These are phyloP conservation scores for Peromyscus melanophrys DNA, from an alignment of 2,797 vertebrate species.

Conservation along the genomic window DNA sequence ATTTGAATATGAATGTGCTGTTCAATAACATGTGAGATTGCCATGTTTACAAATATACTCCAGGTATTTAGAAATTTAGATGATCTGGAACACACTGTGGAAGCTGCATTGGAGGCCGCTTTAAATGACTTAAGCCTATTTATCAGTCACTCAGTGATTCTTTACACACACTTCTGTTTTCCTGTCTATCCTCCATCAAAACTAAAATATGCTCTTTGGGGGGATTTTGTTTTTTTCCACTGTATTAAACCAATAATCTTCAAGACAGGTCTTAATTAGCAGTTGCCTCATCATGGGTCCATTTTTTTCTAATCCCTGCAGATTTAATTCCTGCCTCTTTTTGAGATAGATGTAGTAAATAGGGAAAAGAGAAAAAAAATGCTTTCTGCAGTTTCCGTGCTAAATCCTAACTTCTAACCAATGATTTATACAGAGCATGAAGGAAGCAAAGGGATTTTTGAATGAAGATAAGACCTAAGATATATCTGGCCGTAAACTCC, in stretches of 20 bases:
- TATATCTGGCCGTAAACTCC: neutral
- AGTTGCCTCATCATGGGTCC: slow-evolving; percentile 76
- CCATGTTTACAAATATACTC: slow-evolving; percentile 91
- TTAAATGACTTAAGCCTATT: slow-evolving; percentile 89
- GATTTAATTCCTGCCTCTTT: slow-evolving; percentile 82
- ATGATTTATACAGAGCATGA: slow-evolving; percentile 65
- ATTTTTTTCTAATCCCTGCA: slow-evolving; percentile 83
- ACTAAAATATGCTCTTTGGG: slow-evolving; percentile 75
- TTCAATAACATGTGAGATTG: slow-evolving; percentile 88
- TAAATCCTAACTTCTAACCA: slow-evolving; percentile 63
- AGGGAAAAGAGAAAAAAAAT: slow-evolving; percentile 61
- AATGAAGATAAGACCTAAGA: neutral
- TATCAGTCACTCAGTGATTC: slow-evolving; percentile 87
- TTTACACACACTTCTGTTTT: slow-evolving; percentile 81
- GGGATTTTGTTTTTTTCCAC: slow-evolving; percentile 69
- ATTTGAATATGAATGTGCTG: slow-evolving; percentile 87
- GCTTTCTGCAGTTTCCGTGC: slow-evolving; percentile 71
- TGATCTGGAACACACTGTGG: slow-evolving; percentile 87
- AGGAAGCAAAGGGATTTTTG: slow-evolving; percentile 46
- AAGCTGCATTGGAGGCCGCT: slow-evolving; percentile 83
- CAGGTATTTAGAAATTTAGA: slow-evolving; percentile 91
- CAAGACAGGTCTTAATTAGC: slow-evolving; percentile 83
- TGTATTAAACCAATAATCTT: slow-evolving; percentile 86
- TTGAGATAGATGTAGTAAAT: slow-evolving; percentile 74
- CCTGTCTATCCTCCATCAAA: slow-evolving; percentile 61